Base-by-base conservation (phyloP, 2,113 vertebrate genomes). In the Lampris incognitus region DNA sequence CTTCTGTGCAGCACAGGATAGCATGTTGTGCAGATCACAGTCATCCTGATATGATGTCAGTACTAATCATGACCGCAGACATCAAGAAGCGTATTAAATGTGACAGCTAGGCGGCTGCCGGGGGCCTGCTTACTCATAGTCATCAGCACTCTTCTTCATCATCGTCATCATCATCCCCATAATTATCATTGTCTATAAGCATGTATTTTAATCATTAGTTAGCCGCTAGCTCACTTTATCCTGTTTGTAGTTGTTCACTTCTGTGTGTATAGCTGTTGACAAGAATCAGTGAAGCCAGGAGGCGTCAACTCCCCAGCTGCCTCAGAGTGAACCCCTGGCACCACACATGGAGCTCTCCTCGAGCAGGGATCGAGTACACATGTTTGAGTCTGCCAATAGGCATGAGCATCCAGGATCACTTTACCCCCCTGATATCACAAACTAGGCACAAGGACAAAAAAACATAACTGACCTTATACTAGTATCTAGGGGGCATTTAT, bases 61-160 rank as follows among this genome's bases (percentile, higher is more conserved):
- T 88, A 90, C 84, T 87, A 85, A 93, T 93, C 91, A 91, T 83
- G 82, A 72, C 81, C 37, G 75, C 90, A 88, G 88, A 88, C 91
- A 87, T 93, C 86, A 93, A 76, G 59, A 71, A 78, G 83, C 83
- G 77, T 85, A 93, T 91, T 88, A 73, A 85, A 91, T 92, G 90
- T 91, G 92, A 93, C 91, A 92, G 89, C 84, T 84, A 74, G 81
- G 85, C 85, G 86, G 88, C 90, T 76, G 89, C 92, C 88, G 57
- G 85, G 78, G 88, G 91, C 85, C 87, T 90, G 90, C 90, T 92
- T 91, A 92, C 91, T 90, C 89, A 90, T 87, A 92, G 82, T 91
- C 90, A 93, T 92, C 92, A 91, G 88, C 83, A 89, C 89, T 88
- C 88, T 76, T 91, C 87, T 90, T 92, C 92, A 91, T 93, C 92